Evolutionary conservation across 2,797 vertebrate genomes (phyloP).

Genomic region (Cheirogaleus major): DNA sequence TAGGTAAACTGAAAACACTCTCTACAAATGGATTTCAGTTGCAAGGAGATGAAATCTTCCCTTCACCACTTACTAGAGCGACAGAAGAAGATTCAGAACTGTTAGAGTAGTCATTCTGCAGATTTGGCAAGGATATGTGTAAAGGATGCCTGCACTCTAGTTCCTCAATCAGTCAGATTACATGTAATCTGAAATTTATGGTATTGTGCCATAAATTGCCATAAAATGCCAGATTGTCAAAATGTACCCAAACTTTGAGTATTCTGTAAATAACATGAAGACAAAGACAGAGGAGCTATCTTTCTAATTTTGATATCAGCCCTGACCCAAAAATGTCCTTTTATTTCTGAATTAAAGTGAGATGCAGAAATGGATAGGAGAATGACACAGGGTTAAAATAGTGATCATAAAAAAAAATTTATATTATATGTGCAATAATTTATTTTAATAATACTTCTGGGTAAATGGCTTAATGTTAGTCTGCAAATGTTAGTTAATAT

Average conservation of each 20-base stretch:
- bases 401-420: not conserved
- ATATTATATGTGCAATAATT: not conserved
- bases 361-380: not conserved
- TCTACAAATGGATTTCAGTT: not conserved
- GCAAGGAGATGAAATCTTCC: not conserved
- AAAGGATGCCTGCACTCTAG: not conserved
- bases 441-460: not conserved
- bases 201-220: too few species aligned
- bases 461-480: not conserved
- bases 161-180: not conserved
- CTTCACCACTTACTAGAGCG: not conserved
- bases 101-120: not conserved
- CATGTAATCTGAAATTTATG: not conserved
- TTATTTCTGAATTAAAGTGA: not conserved
- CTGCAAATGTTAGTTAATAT: not conserved
- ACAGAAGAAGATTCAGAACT: not conserved
- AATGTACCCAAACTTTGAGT: not conserved
- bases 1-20: not conserved
- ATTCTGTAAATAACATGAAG: not conserved
- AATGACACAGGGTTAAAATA: not conserved
- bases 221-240: not conserved
- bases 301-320: not conserved
- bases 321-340: not conserved
- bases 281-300: not conserved
- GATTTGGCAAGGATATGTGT: not conserved